A percentile compares a stretch with the other conserved stretches of the same genome.
phyloP scores from a whole-genome alignment of 2,797 vertebrate genomes.

The Diplodus sargus region DNA sequence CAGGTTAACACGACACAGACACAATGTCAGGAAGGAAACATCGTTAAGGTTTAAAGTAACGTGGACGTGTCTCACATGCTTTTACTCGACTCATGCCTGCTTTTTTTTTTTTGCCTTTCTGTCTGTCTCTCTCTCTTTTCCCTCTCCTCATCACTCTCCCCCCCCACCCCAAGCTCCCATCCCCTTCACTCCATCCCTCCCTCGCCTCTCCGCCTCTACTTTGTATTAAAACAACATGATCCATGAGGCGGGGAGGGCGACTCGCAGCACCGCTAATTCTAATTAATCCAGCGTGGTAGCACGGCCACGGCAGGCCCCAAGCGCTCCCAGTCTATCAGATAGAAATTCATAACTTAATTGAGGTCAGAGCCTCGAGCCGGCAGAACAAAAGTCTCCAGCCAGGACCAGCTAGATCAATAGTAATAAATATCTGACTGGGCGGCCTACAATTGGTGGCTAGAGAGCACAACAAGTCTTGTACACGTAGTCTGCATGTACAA shows the following conservation, averaged over 20 bases:
- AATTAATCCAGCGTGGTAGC: conserved; percentile 95
- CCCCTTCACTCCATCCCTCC: conserved; percentile 62
- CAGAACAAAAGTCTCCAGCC: conserved; percentile 98
- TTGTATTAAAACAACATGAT: conserved; percentile 98
- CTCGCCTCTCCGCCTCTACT: conserved; percentile 81
- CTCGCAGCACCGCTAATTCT: conserved; percentile 94
- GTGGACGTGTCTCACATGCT: conserved; percentile 35
- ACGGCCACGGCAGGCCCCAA: conserved; percentile 86
- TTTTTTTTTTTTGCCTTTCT: conserved; percentile 21
- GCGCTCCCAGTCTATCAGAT: conserved; percentile 98
- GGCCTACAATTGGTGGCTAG: conserved; percentile 69
- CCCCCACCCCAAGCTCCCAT: conserved; percentile 12
- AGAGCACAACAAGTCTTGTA: conserved; percentile 66
- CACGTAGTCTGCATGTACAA: conserved; percentile 51
- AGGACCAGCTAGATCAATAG: conserved; percentile 98
- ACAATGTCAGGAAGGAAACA: conserved; percentile 59
- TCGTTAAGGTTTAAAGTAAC: conserved; percentile 24
- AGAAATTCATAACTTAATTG: conserved; percentile 99
- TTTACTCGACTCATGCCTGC: conserved; percentile 32
- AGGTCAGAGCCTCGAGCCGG: conserved; percentile 96
- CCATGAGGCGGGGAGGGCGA: conserved; percentile 90
- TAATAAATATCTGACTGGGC: conserved; percentile 98
- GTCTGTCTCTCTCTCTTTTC: conserved; percentile 46
- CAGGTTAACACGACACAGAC: conserved; percentile 65
- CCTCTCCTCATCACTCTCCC: conserved; percentile 70